Evolutionary conservation across 1,140 invertebrate genomes (phyloP).

Genomic region (Anoplophora glabripennis): DNA sequence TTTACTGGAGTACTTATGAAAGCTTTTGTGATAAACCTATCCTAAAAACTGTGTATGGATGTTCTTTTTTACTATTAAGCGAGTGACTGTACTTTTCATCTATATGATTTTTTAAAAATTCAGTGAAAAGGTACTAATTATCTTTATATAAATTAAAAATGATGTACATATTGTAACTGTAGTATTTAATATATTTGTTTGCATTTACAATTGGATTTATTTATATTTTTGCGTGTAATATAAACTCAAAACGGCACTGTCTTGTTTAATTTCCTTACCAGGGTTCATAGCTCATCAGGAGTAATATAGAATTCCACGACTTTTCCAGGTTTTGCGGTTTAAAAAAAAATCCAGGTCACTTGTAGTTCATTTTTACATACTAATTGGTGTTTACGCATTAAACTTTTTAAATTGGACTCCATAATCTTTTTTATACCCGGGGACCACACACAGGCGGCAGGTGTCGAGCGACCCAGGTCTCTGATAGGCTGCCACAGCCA

Average conservation of each 20-base stretch:
- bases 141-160: conserved; percentile 4
- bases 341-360: too few relatives aligned
- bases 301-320: too few relatives aligned
- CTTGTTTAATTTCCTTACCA: too few relatives aligned
- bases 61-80: conserved; percentile 10
- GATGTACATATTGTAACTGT: conserved; percentile 13
- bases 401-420: too few relatives aligned
- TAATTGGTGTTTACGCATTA: too few relatives aligned
- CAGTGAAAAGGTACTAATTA: conserved; percentile 9
- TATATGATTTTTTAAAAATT: background rate
- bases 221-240: conserved; percentile 9
- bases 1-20: conserved; percentile 4
- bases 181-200: conserved; percentile 12
- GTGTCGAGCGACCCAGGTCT: too few relatives aligned
- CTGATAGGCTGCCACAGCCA: too few relatives aligned
- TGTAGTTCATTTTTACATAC: too few relatives aligned
- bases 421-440: too few relatives aligned
- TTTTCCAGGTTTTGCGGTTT: too few relatives aligned
- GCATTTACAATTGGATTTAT: conserved; percentile 8
- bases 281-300: too few relatives aligned
- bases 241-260: background rate
- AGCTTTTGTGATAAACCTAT: conserved; percentile 14
- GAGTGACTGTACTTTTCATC: conserved; percentile 10
- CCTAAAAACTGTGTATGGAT: conserved; percentile 8
- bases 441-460: too few relatives aligned